These are phyloP conservation scores for Mycteria americana DNA, from an alignment of 2,797 vertebrate species.

Conservation along the genomic window DNA sequence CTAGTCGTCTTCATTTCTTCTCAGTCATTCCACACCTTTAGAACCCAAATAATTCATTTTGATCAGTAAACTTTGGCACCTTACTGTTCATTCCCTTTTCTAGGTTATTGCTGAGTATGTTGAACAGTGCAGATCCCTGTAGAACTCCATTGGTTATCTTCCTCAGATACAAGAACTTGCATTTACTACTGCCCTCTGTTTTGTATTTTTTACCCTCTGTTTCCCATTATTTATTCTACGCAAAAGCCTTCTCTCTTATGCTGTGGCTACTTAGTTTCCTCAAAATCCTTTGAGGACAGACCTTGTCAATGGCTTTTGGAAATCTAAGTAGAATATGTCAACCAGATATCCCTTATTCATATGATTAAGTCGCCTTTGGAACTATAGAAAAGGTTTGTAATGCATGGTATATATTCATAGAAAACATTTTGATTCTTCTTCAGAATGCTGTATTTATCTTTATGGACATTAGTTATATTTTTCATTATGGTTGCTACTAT, in stretches of 20 bases:
- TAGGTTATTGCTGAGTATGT: slow-evolving; percentile 19
- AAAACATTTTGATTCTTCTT: slow-evolving; percentile 11
- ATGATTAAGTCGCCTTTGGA: slow-evolving; percentile 1
- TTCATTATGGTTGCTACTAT: not conserved
- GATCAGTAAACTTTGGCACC: not conserved
- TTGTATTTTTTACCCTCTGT: not conserved
- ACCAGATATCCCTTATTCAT: not conserved
- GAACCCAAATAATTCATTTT: not conserved
- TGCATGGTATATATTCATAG: not conserved
- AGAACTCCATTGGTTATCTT: slow-evolving; percentile 8
- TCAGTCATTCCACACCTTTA: not conserved
- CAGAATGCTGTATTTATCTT: not conserved
- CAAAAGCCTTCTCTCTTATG: slow-evolving; percentile 4
- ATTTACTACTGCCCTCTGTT: not conserved
- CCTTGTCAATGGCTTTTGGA: slow-evolving; percentile 12
- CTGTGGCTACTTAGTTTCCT: slow-evolving; percentile 9
- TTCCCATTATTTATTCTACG: not conserved
- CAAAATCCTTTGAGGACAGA: slow-evolving; percentile 16
- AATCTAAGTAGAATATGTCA: not conserved
- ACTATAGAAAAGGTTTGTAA: slow-evolving; percentile 48
- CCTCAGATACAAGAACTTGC: not conserved
- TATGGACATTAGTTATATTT: not conserved
- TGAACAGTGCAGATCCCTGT: not conserved
- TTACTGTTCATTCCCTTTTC: slow-evolving; percentile 38
- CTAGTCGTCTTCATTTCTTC: slow-evolving; percentile 21